phyloP scores from a whole-genome alignment of 2,113 vertebrate genomes.

The Excalfactoria chinensis region DNA sequence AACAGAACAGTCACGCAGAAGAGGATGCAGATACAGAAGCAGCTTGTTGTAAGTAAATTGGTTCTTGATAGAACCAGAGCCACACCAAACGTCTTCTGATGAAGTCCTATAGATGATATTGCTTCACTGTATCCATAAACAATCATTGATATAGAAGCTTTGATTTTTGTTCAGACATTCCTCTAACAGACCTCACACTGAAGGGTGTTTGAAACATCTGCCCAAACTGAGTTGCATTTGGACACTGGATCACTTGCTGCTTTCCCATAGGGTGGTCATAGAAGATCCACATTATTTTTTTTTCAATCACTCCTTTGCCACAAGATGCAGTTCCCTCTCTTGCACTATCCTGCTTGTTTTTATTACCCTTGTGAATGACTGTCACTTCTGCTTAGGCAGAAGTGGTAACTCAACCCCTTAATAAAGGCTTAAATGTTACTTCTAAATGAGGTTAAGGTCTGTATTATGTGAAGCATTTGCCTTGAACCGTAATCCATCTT shows the following conservation, averaged over 20 bases:
- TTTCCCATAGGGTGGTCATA: not conserved
- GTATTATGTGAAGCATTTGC: slow-evolving; percentile 25
- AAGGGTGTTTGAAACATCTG: slow-evolving; percentile 24
- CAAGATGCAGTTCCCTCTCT: slow-evolving; percentile 28
- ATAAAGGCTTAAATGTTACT: slow-evolving; percentile 28
- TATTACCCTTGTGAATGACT: slow-evolving; percentile 51
- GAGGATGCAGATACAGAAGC: not conserved
- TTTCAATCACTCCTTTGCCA: slow-evolving; percentile 21
- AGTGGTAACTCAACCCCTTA: not conserved
- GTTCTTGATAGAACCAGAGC: not conserved
- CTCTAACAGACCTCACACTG: not conserved
- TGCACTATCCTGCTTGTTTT: slow-evolving; percentile 49
- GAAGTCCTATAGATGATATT: not conserved
- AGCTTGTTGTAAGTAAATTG: not conserved
- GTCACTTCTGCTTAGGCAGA: slow-evolving; percentile 45
- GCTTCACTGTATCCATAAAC: not conserved
- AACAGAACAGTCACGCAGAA: not conserved
- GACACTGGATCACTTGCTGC: not conserved
- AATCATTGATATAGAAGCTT: not conserved
- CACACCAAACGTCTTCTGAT: not conserved
- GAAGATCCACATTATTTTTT: slow-evolving; percentile 21
- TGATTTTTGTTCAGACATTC: not conserved
- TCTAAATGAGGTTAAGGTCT: slow-evolving; percentile 48
- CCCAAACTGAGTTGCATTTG: slow-evolving; percentile 35
- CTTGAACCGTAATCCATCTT: slow-evolving; percentile 28